These are phyloP conservation scores for Parthenolecanium corni DNA, from an alignment of 2,888 invertebrate genomes.

Conservation along the genomic window DNA sequence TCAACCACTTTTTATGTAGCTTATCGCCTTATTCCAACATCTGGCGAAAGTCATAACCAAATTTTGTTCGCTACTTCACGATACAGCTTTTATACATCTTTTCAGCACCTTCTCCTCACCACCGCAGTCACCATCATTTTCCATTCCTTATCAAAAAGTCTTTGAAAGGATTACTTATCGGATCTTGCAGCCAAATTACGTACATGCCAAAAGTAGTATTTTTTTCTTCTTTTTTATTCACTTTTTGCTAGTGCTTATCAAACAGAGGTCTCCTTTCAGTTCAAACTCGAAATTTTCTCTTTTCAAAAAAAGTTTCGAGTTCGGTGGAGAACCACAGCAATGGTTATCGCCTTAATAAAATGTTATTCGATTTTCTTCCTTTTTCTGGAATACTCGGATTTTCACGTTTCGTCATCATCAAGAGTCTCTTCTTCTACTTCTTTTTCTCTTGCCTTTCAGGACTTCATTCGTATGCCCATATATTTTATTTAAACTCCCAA, in stretches of 20 bases:
- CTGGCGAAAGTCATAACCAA: no score
- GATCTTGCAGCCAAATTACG: no score
- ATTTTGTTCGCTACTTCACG: no score
- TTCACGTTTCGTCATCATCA: not conserved
- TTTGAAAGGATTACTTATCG: no score
- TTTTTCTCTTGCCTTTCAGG: not conserved
- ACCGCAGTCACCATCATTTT: no score
- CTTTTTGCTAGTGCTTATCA: not conserved
- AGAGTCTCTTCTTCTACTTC: not conserved
- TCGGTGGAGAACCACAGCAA: conserved; percentile 1
- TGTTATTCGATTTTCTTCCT: not conserved
- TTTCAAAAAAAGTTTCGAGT: not conserved
- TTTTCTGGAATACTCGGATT: not conserved
- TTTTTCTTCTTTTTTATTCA: not conserved
- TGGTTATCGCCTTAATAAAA: conserved; percentile 6
- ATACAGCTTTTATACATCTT: no score
- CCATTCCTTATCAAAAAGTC: no score
- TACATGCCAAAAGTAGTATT: not conserved
- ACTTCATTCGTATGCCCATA: not conserved
- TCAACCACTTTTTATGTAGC: no score
- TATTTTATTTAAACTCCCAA: not conserved
- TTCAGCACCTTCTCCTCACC: no score
- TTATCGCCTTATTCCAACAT: no score
- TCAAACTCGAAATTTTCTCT: not conserved
- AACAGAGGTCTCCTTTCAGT: conserved; percentile 7